Conservation (phyloP, 2,113 vertebrate genomes). For the Mellivora capensis region DNA sequence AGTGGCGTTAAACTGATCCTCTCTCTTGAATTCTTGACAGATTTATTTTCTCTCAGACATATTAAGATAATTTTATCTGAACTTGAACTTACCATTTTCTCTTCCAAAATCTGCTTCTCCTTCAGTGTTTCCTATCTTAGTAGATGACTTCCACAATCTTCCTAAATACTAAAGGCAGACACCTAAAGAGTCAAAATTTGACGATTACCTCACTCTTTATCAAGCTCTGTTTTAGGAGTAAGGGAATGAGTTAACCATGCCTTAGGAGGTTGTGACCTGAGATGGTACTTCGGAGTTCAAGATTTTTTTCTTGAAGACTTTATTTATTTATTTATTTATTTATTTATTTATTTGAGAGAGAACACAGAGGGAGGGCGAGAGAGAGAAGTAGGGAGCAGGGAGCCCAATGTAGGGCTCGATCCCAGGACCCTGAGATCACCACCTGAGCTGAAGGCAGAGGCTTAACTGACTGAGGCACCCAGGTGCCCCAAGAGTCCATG, state of each 20-base stretch:
- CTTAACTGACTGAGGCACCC: background rate
- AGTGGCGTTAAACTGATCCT: background rate
- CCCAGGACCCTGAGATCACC: background rate
- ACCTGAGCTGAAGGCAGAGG: background rate
- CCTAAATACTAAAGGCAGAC: background rate
- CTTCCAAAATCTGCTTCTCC: background rate
- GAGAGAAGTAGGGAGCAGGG: background rate
- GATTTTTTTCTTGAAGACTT: background rate
- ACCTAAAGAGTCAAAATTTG: background rate
- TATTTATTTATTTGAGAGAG: too few species aligned
- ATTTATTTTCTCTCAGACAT: background rate
- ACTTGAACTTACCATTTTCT: background rate
- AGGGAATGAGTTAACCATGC: background rate
- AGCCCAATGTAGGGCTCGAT: background rate
- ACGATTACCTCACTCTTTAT: background rate
- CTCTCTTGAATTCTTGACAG: background rate
- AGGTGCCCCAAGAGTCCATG: background rate
- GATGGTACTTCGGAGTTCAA: background rate
- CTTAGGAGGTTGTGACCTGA: background rate
- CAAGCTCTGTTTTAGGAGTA: background rate
- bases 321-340: too few species aligned
- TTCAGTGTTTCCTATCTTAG: background rate
- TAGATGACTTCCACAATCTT: background rate
- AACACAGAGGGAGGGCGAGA: too few species aligned
- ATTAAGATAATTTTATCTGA: background rate